These are phyloP conservation scores for Drosophila niveifrons DNA, from an alignment of 2,888 invertebrate species.

Conservation along the genomic window DNA sequence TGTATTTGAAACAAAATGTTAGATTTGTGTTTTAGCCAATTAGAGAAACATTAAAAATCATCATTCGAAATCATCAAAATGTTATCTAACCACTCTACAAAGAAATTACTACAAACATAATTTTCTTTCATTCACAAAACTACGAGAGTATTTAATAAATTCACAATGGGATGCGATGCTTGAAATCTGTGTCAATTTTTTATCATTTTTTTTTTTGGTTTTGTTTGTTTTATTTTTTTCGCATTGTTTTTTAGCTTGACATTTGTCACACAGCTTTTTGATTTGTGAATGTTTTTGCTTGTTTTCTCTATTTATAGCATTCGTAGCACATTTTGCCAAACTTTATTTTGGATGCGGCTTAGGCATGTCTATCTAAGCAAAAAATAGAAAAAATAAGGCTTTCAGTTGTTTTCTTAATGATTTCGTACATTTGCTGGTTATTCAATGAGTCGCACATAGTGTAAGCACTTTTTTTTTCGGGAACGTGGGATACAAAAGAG, in stretches of 20 bases:
- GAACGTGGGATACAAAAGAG: slow-evolving; percentile 69
- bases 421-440: slow-evolving; percentile 55
- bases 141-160: slow-evolving; percentile 5
- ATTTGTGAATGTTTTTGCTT: slow-evolving; percentile 32
- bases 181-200: slow-evolving; percentile 42
- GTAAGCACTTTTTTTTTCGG: slow-evolving; percentile 45
- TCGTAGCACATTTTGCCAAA: slow-evolving; percentile 30
- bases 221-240: slow-evolving; percentile 23
- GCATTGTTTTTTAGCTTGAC: slow-evolving; percentile 24
- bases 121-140: slow-evolving; percentile 9
- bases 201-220: slow-evolving; percentile 31
- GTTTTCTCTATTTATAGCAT: slow-evolving; percentile 43
- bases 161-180: slow-evolving; percentile 12
- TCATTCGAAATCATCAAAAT: slow-evolving; percentile 1
- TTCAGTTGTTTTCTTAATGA: slow-evolving; percentile 71
- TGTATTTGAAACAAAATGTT: slow-evolving; percentile 1
- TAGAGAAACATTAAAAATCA: slow-evolving; percentile 1
- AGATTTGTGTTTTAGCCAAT: slow-evolving; percentile 12
- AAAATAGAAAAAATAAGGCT: slow-evolving; percentile 40
- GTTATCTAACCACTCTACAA: neutral
- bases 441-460: slow-evolving; percentile 49
- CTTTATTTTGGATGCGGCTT: slow-evolving; percentile 41
- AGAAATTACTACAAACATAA: neutral
- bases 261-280: slow-evolving; percentile 49
- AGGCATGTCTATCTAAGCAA: slow-evolving; percentile 22